These are phyloP conservation scores for Aplochiton taeniatus DNA, from an alignment of 2,797 vertebrate species.

Conservation along the genomic window DNA sequence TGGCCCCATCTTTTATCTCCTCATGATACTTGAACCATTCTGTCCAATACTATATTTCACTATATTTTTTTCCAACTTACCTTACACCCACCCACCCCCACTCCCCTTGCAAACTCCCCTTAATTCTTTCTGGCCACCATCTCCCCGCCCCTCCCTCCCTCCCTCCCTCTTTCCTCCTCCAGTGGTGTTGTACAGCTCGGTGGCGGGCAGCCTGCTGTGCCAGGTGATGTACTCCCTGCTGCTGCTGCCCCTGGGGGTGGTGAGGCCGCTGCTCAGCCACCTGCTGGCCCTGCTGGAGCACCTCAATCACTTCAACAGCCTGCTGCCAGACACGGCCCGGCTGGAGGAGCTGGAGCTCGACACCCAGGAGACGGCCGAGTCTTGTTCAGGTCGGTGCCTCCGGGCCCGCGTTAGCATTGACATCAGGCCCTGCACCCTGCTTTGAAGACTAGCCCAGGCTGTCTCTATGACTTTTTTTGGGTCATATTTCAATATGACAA, in stretches of 20 bases:
- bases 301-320: conserved; percentile 76
- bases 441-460: too few species aligned
- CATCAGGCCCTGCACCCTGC: neutral
- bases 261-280: conserved; percentile 77
- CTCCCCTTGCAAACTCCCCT: conserved; percentile 17
- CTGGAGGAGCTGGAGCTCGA: conserved; percentile 75
- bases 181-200: conserved; percentile 80
- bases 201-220: conserved; percentile 79
- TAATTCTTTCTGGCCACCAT: neutral
- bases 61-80: neutral
- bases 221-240: conserved; percentile 81
- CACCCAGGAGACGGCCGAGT: conserved; percentile 55
- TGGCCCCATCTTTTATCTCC: too few species aligned
- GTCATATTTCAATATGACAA: neutral
- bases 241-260: conserved; percentile 73
- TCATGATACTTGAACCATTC: too few species aligned
- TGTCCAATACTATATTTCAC: too few species aligned
- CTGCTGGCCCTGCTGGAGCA: conserved; percentile 77
- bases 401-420: neutral
- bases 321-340: conserved; percentile 72
- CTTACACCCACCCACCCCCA: neutral
- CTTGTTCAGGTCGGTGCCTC: conserved; percentile 49
- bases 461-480: neutral
- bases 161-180: conserved; percentile 1
- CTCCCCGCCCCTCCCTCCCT: neutral